These are phyloP conservation scores for Dromas ardeola DNA, from an alignment of 2,113 vertebrate genomes.

Conservation along the genomic window DNA sequence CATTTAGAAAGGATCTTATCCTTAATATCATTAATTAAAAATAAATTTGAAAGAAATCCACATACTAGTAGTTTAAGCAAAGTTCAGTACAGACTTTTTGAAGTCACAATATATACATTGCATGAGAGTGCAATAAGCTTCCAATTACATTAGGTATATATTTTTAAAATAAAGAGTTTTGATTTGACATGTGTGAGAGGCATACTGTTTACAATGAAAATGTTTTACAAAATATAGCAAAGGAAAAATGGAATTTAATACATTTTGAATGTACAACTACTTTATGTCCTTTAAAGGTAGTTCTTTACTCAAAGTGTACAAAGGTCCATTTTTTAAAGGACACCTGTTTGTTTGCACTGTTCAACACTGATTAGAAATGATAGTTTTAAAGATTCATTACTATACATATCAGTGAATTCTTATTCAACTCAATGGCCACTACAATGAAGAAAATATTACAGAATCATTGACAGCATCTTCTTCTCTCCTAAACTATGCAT, in stretches of 20 bases:
- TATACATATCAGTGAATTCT: conserved; percentile 68
- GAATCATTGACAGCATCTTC: conserved; percentile 67
- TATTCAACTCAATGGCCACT: conserved; percentile 70
- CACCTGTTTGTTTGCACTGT: conserved; percentile 49
- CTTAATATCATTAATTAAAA: conserved; percentile 80
- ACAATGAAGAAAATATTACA: conserved; percentile 73
- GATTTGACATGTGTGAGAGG: conserved; percentile 77
- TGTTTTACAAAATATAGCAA: conserved; percentile 77
- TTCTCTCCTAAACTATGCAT: conserved; percentile 69
- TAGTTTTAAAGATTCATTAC: conserved; percentile 60
- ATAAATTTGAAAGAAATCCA: conserved; percentile 80
- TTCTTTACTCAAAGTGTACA: conserved; percentile 76
- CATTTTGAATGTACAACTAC: conserved; percentile 79
- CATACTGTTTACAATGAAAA: conserved; percentile 76
- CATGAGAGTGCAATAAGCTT: conserved; percentile 82
- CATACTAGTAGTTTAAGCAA: conserved; percentile 79
- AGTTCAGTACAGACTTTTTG: conserved; percentile 80
- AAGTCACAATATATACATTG: conserved; percentile 84
- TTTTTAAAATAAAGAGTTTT: conserved; percentile 75
- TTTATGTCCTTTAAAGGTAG: conserved; percentile 68
- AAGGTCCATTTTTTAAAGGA: conserved; percentile 70
- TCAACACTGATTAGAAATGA: conserved; percentile 65
- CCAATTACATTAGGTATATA: conserved; percentile 79
- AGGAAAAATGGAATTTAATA: conserved; percentile 74
- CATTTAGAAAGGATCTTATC: conserved; percentile 80